phyloP scores from a whole-genome alignment of 2,888 invertebrate genomes.

The Caenorhabditis afra region DNA sequence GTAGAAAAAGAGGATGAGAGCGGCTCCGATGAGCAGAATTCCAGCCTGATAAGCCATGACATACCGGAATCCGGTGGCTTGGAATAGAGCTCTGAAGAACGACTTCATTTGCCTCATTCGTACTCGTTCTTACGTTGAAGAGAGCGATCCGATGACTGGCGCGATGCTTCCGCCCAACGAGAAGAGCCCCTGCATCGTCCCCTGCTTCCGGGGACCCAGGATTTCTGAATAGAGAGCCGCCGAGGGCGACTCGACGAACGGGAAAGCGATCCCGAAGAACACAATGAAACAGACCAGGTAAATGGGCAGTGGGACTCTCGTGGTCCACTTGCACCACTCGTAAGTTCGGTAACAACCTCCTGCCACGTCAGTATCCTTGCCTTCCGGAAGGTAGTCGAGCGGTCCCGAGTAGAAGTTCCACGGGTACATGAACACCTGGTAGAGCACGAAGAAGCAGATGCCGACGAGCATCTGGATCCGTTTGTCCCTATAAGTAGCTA shows the following conservation, averaged over 20 bases:
- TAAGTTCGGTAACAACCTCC: constrained; percentile 63
- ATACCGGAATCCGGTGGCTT: constrained; percentile 60
- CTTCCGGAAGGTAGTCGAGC: constrained; percentile 47
- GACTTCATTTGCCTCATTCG: background rate
- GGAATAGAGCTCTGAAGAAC: constrained; percentile 59
- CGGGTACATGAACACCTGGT: constrained; percentile 63
- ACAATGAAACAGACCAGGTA: constrained; percentile 62
- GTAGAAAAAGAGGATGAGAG: constrained; percentile 52
- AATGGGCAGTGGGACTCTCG: constrained; percentile 61
- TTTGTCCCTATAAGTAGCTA: constrained; percentile 61
- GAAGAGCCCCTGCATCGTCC: constrained; percentile 59
- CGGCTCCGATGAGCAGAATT: constrained; percentile 54
- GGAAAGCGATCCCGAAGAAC: constrained; percentile 67
- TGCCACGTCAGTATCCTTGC: constrained; percentile 56
- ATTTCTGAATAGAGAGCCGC: constrained; percentile 64
- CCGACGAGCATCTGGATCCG: constrained; percentile 66
- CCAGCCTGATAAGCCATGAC: constrained; percentile 57
- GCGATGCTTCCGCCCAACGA: constrained; percentile 58
- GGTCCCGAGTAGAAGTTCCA: constrained; percentile 65
- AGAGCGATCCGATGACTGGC: constrained; percentile 41
- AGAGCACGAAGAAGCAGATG: constrained; percentile 57
- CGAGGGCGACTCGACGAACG: constrained; percentile 63
- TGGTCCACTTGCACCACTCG: constrained; percentile 63
- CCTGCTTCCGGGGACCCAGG: constrained; percentile 62
- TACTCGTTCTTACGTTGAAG: constrained; percentile 42